A percentile compares a stretch with the other conserved stretches of the same genome.
phyloP scores from a whole-genome alignment of 2,113 vertebrate species.

The Centropus unirufus region DNA sequence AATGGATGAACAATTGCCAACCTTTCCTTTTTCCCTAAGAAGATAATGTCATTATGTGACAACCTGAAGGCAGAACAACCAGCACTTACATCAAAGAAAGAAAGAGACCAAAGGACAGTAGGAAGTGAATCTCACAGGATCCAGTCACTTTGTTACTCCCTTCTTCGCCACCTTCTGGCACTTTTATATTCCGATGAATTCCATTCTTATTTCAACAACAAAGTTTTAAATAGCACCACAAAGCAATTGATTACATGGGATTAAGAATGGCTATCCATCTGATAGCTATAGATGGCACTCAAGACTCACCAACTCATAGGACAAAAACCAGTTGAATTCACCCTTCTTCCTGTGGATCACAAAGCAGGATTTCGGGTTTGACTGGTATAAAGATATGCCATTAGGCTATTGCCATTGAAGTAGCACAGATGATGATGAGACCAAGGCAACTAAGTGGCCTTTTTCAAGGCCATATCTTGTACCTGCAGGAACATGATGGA shows the following conservation, averaged over 20 bases:
- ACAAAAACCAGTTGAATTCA: not conserved
- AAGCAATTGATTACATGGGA: not conserved
- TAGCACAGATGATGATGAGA: not conserved
- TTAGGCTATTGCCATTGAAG: not conserved
- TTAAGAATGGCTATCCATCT: not conserved
- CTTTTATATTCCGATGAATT: not conserved
- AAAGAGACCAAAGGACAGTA: not conserved
- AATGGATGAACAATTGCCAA: not conserved
- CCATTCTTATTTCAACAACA: not conserved
- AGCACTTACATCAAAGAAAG: not conserved
- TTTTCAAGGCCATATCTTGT: not conserved
- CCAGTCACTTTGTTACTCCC: not conserved
- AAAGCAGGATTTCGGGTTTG: not conserved
- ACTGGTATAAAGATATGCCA: not conserved
- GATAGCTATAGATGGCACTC: not conserved
- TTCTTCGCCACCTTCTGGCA: not conserved
- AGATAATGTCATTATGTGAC: not conserved
- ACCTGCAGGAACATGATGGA: accelerated
- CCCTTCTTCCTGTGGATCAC: not conserved
- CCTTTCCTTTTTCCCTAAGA: not conserved
- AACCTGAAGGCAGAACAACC: not conserved
- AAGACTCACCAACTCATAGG: not conserved
- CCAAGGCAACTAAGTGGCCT: not conserved
- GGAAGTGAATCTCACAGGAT: not conserved
- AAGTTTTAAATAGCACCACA: not conserved